Conservation (phyloP, 1,140 invertebrate genomes). For the Atta cephalotes region DNA sequence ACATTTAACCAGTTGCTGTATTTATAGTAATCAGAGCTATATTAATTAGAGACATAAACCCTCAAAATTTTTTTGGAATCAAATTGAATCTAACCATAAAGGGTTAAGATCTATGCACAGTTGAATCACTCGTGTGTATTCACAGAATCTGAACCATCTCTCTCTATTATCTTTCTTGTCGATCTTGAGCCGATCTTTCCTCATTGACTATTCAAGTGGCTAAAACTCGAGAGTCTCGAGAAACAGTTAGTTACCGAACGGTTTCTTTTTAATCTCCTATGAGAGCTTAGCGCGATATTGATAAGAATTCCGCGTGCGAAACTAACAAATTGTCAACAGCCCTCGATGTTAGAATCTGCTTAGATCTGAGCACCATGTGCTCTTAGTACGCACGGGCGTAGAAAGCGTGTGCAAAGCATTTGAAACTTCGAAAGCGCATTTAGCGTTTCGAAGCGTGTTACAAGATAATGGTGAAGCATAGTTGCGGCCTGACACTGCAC, state of each 20-base stretch:
- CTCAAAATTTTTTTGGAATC: too few species aligned
- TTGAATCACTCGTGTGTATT: background rate
- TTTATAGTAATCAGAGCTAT: too few species aligned
- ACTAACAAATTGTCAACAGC: conserved; percentile 44
- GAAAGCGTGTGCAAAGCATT: conserved; percentile 48
- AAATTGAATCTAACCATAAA: too few species aligned
- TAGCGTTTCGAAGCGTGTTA: conserved; percentile 59
- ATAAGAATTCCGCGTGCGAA: conserved; percentile 12
- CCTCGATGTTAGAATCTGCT: conserved; percentile 38
- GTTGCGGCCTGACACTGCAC: conserved; percentile 56
- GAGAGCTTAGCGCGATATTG: background rate
- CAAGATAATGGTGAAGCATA: conserved; percentile 58
- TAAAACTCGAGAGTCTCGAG: background rate
- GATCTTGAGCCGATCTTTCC: background rate
- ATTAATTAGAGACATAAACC: too few species aligned
- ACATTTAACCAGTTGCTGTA: too few species aligned
- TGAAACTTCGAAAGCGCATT: conserved; percentile 62
- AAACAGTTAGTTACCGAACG: background rate
- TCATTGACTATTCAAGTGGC: too few species aligned
- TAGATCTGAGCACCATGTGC: conserved; percentile 37
- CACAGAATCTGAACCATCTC: background rate
- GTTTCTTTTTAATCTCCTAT: background rate
- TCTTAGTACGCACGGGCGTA: conserved; percentile 23
- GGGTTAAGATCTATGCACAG: background rate
- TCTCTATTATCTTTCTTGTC: background rate